phyloP scores from a whole-genome alignment of 2,888 invertebrate species.

The Zygogramma bicolorata region DNA sequence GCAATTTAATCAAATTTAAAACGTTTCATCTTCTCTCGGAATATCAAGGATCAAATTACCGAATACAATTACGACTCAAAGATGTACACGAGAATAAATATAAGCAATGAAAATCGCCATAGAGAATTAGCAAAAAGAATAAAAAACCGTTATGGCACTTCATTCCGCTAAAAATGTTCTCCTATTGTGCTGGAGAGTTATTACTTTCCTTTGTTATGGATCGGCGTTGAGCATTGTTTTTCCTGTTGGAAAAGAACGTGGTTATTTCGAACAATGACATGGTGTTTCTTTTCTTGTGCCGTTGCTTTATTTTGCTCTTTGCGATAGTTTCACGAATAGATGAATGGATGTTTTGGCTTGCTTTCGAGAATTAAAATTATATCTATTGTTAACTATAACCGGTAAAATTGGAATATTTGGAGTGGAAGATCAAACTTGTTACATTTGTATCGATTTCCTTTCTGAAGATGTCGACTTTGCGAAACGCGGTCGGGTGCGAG shows the following conservation, averaged over 20 bases:
- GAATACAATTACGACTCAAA: not conserved
- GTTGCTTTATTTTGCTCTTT: constrained; percentile 1
- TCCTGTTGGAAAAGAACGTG: constrained; percentile 17
- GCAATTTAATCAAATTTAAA: constrained; percentile 7
- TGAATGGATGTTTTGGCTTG: not conserved
- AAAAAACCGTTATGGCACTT: not conserved
- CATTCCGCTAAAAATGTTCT: constrained; percentile 20
- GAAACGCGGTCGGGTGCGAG: no score
- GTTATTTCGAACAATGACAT: constrained; percentile 32
- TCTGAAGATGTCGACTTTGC: no score
- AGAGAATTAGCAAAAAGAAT: not conserved
- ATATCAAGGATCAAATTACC: not conserved
- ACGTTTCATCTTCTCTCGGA: not conserved
- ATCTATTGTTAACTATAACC: no score
- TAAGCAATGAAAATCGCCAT: not conserved
- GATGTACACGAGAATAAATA: constrained; percentile 7
- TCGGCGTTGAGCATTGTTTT: constrained; percentile 25
- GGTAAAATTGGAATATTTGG: no score
- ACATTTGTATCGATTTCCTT: no score
- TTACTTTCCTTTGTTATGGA: constrained; percentile 32
- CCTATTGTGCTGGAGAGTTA: constrained; percentile 37
- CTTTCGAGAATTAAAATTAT: no score
- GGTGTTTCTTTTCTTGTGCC: constrained; percentile 19
- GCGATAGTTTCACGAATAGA: constrained; percentile 3
- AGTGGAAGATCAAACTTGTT: no score